Conservation (phyloP, 2,888 invertebrate genomes). For the Diarsia brunnea region DNA sequence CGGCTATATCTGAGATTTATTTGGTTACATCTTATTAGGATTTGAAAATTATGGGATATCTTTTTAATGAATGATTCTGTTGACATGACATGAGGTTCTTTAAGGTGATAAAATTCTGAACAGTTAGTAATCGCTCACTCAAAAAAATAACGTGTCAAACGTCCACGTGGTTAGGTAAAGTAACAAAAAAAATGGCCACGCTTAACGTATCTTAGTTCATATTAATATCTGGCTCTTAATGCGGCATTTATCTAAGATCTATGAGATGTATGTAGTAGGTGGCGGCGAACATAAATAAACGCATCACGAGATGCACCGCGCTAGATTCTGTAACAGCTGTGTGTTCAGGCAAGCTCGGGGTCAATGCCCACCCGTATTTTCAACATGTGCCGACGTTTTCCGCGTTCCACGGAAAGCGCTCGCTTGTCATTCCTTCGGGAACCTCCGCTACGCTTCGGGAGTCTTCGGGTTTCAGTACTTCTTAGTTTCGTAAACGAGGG, state of each 20-base stretch:
- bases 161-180: background rate
- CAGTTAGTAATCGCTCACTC: background rate
- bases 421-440: constrained; percentile 87
- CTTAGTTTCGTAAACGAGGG: constrained; percentile 61
- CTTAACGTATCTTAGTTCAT: constrained; percentile 33
- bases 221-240: constrained; percentile 57
- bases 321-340: constrained; percentile 89
- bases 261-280: constrained; percentile 72
- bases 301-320: constrained; percentile 82
- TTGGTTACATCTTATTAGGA: constrained; percentile 30
- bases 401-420: constrained; percentile 90
- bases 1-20: constrained; percentile 36
- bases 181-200: constrained; percentile 6
- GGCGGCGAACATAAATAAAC: constrained; percentile 80
- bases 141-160: background rate
- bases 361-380: constrained; percentile 90
- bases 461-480: constrained; percentile 65
- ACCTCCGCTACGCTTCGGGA: constrained; percentile 82
- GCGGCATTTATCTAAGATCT: constrained; percentile 67
- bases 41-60: background rate
- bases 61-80: constrained; percentile 19
- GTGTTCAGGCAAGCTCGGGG: constrained; percentile 85
- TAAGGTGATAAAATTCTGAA: background rate
- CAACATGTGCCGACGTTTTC: constrained; percentile 90
- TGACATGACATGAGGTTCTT: background rate